phyloP scores from a whole-genome alignment of 2,113 vertebrate species.

The Aepyceros melampus region DNA sequence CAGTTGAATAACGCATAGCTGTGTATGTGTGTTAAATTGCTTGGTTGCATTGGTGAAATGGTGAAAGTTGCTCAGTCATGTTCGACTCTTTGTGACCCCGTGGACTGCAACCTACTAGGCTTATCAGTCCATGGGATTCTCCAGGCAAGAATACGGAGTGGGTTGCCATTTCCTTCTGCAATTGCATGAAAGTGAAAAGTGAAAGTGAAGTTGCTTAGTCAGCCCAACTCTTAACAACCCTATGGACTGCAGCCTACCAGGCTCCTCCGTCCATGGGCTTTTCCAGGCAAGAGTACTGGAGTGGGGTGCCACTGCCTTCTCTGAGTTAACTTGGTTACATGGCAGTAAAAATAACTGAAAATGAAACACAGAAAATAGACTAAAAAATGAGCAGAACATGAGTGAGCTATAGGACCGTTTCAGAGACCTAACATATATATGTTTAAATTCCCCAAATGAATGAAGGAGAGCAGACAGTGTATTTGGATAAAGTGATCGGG shows the following conservation, averaged over 20 bases:
- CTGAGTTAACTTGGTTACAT: not conserved
- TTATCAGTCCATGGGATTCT: too few relatives aligned
- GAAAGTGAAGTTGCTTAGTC: too few relatives aligned
- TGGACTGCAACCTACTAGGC: too few relatives aligned
- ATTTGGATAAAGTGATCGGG: not conserved
- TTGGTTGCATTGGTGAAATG: too few relatives aligned
- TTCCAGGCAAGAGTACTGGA: too few relatives aligned
- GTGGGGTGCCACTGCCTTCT: too few relatives aligned
- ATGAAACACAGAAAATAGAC: not conserved
- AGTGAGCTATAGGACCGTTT: not conserved
- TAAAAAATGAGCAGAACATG: not conserved
- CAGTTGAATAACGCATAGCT: not conserved
- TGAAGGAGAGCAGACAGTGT: not conserved
- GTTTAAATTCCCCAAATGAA: not conserved
- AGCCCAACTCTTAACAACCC: accelerated
- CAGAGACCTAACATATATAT: not conserved
- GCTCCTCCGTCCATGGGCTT: too few relatives aligned
- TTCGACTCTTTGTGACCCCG: accelerated
- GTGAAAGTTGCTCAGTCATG: too few relatives aligned
- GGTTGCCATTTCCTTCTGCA: too few relatives aligned
- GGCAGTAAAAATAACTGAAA: not conserved
- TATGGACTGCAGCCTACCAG: too few relatives aligned
- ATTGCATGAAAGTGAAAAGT: too few relatives aligned
- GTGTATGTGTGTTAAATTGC: not conserved
- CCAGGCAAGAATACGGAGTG: too few relatives aligned